Conservation (phyloP, 2,113 vertebrate genomes). For the Alces alces region DNA sequence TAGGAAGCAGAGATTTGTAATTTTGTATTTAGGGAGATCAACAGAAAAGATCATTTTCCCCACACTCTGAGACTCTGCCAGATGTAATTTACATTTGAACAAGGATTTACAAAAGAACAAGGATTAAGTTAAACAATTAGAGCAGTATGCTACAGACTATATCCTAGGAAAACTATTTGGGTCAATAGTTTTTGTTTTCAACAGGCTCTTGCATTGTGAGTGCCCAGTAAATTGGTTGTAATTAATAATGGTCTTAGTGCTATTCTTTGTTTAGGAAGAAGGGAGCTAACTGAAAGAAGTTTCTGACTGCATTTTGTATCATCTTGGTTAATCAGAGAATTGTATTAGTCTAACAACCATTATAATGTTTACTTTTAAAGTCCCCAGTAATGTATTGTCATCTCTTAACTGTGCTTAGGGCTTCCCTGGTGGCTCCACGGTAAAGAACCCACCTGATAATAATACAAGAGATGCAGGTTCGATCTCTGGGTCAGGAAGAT, state of each 20-base stretch:
- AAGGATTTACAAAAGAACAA: slow-evolving; percentile 49
- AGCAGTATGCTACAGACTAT: slow-evolving; percentile 30
- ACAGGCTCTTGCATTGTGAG: slow-evolving; percentile 30
- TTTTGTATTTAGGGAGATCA: slow-evolving; percentile 47
- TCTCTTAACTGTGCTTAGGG: neutral
- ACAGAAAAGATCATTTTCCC: slow-evolving; percentile 12
- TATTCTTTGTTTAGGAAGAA: slow-evolving; percentile 40
- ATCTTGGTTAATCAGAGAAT: neutral
- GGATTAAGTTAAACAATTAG: slow-evolving; percentile 56
- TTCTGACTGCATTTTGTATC: neutral
- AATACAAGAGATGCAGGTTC: neutral
- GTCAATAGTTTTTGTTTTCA: slow-evolving; percentile 64
- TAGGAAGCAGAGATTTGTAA: slow-evolving; percentile 39
- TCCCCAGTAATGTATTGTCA: neutral
- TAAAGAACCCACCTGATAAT: neutral
- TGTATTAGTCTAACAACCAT: neutral
- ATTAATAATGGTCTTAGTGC: slow-evolving; percentile 55
- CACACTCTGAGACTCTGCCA: slow-evolving; percentile 26
- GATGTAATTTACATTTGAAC: slow-evolving; percentile 64
- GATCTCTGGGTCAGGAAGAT: neutral
- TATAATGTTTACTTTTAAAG: neutral
- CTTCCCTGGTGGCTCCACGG: neutral
- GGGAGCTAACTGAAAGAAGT: neutral
- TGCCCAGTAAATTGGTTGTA: slow-evolving; percentile 47
- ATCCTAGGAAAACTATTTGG: slow-evolving; percentile 54